phyloP scores from a whole-genome alignment of 2,113 vertebrate genomes.

The Speoplatyrhinus poulsoni region DNA sequence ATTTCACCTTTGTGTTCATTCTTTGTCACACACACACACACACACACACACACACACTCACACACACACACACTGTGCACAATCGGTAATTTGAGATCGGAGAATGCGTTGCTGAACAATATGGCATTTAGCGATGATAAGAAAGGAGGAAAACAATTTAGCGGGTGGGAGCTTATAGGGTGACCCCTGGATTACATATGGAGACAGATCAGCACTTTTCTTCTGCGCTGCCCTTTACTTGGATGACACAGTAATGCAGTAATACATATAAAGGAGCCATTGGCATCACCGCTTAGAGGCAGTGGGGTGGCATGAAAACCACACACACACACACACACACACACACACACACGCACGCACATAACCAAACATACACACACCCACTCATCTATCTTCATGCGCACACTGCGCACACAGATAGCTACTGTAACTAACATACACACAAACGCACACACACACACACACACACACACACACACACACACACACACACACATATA shows the following conservation, averaged over 20 bases:
- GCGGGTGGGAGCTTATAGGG: conserved; percentile 6
- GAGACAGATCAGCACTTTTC: conserved; percentile 43
- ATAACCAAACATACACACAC: neutral
- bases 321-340: neutral
- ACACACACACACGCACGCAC: neutral
- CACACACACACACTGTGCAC: neutral
- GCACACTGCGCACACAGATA: neutral
- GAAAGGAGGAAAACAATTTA: conserved; percentile 48
- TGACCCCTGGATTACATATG: conserved; percentile 41
- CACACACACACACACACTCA: conserved; percentile 1
- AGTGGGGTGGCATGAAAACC: neutral
- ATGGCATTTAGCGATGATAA: conserved; percentile 48
- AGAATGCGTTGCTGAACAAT: conserved; percentile 40
- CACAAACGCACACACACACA: neutral
- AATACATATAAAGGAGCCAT: conserved; percentile 31
- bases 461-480: neutral
- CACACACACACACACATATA: neutral
- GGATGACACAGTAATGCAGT: conserved; percentile 44
- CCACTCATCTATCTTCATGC: neutral
- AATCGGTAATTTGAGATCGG: conserved; percentile 37
- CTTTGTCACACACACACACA: neutral
- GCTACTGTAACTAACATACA: neutral
- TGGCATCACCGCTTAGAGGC: conserved; percentile 38
- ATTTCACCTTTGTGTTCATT: conserved; percentile 33
- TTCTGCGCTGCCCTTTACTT: conserved; percentile 45